phyloP scores from a whole-genome alignment of 92 coral and sea anemone species.

The Epizoanthus scotinus region DNA sequence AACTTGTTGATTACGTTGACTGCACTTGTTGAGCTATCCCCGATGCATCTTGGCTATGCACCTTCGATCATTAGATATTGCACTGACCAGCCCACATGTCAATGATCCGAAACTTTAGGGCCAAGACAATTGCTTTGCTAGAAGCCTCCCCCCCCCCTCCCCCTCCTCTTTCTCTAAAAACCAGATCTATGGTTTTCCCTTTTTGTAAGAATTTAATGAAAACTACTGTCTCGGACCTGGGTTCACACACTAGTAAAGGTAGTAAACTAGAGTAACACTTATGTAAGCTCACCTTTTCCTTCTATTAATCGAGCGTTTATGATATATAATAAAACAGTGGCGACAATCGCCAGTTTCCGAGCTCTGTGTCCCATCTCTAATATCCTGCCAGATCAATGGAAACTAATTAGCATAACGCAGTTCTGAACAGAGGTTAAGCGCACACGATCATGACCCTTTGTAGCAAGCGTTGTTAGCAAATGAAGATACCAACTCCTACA shows the following conservation, averaged over 20 bases:
- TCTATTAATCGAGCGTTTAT: slow-evolving; percentile 12
- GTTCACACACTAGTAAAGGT: slow-evolving; percentile 1
- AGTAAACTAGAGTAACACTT: background rate
- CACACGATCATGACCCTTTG: background rate
- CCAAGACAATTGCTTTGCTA: no score
- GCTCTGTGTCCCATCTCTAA: slow-evolving; percentile 19
- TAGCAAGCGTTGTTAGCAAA: background rate
- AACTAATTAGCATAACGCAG: background rate
- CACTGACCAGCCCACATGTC: no score
- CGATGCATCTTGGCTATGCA: no score
- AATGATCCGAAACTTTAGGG: no score
- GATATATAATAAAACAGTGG: background rate
- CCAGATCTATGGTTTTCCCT: background rate
- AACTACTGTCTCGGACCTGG: background rate
- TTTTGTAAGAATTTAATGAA: background rate
- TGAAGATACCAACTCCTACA: background rate
- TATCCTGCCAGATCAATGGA: background rate
- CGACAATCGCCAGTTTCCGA: slow-evolving; percentile 29
- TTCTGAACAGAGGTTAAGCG: background rate
- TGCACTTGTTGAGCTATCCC: no score
- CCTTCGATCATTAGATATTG: no score
- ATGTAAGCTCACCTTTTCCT: slow-evolving; percentile 15
- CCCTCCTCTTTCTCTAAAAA: no score
- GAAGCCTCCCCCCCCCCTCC: no score
- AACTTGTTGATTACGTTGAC: no score